These are phyloP conservation scores for Morelia viridis DNA, from an alignment of 2,797 vertebrate genomes.

Conservation along the genomic window DNA sequence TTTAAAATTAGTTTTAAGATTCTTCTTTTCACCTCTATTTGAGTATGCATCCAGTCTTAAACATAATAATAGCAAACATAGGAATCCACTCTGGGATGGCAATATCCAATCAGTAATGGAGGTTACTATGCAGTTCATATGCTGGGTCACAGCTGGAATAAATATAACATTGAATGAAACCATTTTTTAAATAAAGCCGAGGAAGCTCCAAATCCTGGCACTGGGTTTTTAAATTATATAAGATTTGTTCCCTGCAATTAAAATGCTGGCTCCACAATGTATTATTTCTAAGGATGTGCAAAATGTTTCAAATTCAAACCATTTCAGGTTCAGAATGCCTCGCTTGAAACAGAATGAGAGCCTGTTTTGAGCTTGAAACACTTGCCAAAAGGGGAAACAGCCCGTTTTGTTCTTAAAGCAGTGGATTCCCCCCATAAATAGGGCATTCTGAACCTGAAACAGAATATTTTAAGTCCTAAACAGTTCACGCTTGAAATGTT, in stretches of 20 bases:
- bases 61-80: neutral
- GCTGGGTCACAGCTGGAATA: neutral
- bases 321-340: neutral
- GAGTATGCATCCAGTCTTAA: neutral
- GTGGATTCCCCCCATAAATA: neutral
- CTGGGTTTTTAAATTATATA: neutral
- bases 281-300: neutral
- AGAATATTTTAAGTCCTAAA: neutral
- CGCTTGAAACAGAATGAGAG: neutral
- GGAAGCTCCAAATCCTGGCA: neutral
- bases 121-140: neutral
- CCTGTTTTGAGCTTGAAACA: neutral
- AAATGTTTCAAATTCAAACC: neutral
- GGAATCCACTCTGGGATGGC: neutral
- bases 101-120: neutral
- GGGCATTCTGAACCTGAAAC: neutral
- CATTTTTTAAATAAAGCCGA: neutral
- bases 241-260: neutral
- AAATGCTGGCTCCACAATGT: neutral
- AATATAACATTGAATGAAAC: neutral
- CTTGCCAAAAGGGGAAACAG: neutral
- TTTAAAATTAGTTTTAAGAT: neutral
- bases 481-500: neutral
- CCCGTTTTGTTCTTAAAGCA: neutral
- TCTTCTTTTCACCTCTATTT: neutral